Percentiles rank a stretch among this genome's conserved stretches.
Conservation (phyloP, 2,113 vertebrate species). For the Oxyruncus cristatus region DNA sequence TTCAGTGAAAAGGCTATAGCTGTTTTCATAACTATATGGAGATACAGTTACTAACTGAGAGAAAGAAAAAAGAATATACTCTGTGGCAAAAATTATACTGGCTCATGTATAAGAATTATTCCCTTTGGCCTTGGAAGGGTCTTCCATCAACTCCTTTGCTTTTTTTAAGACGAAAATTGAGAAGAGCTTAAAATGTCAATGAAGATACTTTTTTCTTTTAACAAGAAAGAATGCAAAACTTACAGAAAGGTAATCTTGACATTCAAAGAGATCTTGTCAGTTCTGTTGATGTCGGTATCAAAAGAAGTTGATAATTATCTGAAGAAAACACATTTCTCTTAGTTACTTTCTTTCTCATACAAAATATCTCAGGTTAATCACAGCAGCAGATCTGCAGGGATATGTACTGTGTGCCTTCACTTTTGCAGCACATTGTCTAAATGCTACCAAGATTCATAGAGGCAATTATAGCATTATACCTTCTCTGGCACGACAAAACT, state of each 20-base stretch:
- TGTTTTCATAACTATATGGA: background rate
- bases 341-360: slow-evolving; percentile 28
- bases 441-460: slow-evolving; percentile 57
- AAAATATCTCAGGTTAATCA: slow-evolving; percentile 54
- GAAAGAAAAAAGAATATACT: background rate
- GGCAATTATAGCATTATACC: slow-evolving; percentile 61
- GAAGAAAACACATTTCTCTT: slow-evolving; percentile 51
- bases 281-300: slow-evolving; percentile 46
- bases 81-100: background rate
- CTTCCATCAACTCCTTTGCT: background rate
- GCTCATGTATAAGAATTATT: background rate
- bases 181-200: slow-evolving; percentile 14
- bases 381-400: slow-evolving; percentile 26
- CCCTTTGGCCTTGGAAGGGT: background rate
- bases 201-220: slow-evolving; percentile 20
- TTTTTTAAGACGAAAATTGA: background rate
- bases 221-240: slow-evolving; percentile 18
- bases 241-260: slow-evolving; percentile 29
- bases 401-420: slow-evolving; percentile 32
- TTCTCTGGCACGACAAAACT: slow-evolving; percentile 44
- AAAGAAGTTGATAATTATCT: slow-evolving; percentile 56
- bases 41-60: background rate
- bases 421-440: slow-evolving; percentile 63
- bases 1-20: background rate
- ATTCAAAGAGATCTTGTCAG: slow-evolving; percentile 55